Percentiles rank a stretch among this genome's conserved stretches.
Conservation (phyloP, 2,888 invertebrate genomes). For the Eristalis tenax region DNA sequence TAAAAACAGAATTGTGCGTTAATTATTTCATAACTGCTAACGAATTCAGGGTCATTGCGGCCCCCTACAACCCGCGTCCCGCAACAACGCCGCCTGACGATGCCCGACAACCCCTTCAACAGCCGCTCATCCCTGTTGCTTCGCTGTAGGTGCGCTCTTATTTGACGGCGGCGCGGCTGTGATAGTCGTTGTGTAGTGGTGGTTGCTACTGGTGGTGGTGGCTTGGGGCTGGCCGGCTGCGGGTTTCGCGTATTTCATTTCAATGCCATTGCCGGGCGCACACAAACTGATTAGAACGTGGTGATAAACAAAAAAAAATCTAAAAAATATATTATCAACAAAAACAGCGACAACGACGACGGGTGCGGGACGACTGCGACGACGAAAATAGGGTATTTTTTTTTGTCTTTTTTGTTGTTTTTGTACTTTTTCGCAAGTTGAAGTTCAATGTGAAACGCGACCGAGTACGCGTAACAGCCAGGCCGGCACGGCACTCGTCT, state of each 20-base stretch:
- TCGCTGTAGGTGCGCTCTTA: background rate
- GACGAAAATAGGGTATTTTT: background rate
- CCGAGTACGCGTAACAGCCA: conserved; percentile 27
- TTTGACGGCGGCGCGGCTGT: background rate
- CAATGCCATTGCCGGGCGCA: conserved; percentile 67
- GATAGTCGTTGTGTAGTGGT: too few species aligned
- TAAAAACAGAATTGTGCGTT: conserved; percentile 54
- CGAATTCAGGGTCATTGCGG: conserved; percentile 54
- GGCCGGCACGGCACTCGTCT: conserved; percentile 26
- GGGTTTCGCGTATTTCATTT: conserved; percentile 54
- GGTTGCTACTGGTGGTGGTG: background rate
- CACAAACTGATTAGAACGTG: conserved; percentile 67
- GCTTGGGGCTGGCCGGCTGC: too few species aligned
- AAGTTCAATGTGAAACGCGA: conserved; percentile 68
- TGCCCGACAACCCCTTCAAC: background rate
- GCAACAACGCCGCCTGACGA: background rate
- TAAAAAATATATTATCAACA: conserved; percentile 55
- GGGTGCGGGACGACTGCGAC: background rate
- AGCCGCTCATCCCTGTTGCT: background rate
- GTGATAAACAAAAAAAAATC: conserved; percentile 54
- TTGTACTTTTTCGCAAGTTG: conserved; percentile 47
- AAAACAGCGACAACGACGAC: conserved; percentile 10
- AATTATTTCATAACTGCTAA: conserved; percentile 56
- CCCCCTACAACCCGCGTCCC: background rate
- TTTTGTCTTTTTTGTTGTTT: background rate